Percentiles rank a stretch among this genome's conserved stretches.
These are phyloP conservation scores for Rana temporaria DNA, from an alignment of 2,113 vertebrate species.

Conservation along the genomic window DNA sequence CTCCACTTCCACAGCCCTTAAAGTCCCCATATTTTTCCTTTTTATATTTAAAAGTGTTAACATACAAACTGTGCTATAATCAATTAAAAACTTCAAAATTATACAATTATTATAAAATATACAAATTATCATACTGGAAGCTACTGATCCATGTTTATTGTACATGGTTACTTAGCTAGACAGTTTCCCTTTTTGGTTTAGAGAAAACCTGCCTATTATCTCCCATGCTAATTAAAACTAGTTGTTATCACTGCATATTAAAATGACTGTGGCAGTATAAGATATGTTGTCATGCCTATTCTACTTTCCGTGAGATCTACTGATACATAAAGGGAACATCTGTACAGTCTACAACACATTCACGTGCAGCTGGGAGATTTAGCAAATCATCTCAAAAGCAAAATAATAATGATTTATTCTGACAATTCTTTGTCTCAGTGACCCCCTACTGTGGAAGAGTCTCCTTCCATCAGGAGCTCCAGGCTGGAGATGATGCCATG, in stretches of 20 bases:
- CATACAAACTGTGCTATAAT: no score
- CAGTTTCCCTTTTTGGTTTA: background rate
- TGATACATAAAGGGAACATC: background rate
- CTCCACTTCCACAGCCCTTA: no score
- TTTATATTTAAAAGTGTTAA: no score
- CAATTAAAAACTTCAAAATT: no score
- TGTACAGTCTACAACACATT: background rate
- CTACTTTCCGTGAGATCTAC: background rate
- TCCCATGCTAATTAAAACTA: background rate
- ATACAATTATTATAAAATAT: no score
- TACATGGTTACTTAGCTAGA: background rate
- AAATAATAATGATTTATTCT: slow-evolving; percentile 38
- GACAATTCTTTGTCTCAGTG: slow-evolving; percentile 25
- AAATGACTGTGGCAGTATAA: background rate
- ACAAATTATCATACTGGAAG: no score
- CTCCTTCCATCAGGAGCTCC: slow-evolving; percentile 46
- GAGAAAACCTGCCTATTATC: background rate
- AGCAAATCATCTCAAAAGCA: background rate
- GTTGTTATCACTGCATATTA: background rate
- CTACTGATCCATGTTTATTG: no score
- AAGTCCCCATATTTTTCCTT: no score
- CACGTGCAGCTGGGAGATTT: background rate
- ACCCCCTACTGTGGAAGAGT: slow-evolving; percentile 35
- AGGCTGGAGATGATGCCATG: slow-evolving; percentile 44
- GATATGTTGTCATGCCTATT: background rate